Base-by-base conservation (phyloP, 1,140 invertebrate species). In the Ceratosolen solmsi region DNA sequence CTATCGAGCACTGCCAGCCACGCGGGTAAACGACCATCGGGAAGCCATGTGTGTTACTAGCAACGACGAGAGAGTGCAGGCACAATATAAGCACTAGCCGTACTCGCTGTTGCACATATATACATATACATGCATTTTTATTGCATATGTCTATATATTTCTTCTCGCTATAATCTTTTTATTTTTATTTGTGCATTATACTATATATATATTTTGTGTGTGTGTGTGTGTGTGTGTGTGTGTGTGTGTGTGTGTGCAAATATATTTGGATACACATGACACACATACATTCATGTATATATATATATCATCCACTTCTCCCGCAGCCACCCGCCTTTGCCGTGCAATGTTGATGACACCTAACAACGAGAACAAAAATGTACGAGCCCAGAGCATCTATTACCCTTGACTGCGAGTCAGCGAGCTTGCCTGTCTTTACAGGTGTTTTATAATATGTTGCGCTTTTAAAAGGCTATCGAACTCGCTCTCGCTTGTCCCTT, bases 1-100 rank as follows among this genome's bases (percentile, higher is more conserved):
- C 89, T 90, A 36, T 68, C 56, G 22, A 87, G 87, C 84, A 80
- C 82, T 85, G 86, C 38, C 56, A 54, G 25, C 27, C 36, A 84
- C 84, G 85, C 87, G 84, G 91, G 90, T 91, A 92, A 91, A 92
- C 89, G 90, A 92, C 90, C 90, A 92, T 88, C 85, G 86, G 78
- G 30, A 72, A 79, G 33, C 54, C 54, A 72, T 88, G 87, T 89
- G 86, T 87, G 86, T 87, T 87, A 86, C 84, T 82, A 85, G 79
- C 80, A 81, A 75, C 82, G 81, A 65, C 72, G 84, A 86, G 80
- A 87, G 68, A 85, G 84, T 83, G 41, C 20, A 65, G 9, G 58
- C 22, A 25, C 20, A 68, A 30, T 33, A 25, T 51, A 51, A 27
- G 41, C 25, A 11, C 25, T 63, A 33, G 38, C 25, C 41, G 38